A percentile compares a stretch with the other conserved stretches of the same genome.
phyloP scores from a whole-genome alignment of 1,140 invertebrate genomes.

The Platyura marginata region DNA sequence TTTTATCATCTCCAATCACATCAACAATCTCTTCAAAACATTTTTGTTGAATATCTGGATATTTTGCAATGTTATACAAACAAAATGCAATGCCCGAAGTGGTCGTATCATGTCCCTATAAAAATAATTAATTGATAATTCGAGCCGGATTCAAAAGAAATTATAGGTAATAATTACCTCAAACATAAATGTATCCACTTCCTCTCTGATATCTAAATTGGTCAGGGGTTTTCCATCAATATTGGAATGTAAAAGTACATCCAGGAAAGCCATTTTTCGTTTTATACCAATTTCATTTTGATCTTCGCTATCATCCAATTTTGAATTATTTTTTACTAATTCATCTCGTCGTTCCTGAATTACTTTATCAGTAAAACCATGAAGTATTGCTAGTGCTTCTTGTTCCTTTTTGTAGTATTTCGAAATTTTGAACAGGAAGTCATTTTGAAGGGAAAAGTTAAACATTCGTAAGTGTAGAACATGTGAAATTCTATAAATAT shows the following conservation, averaged over 20 bases:
- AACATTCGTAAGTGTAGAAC: slow-evolving; percentile 13
- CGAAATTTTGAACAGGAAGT: slow-evolving; percentile 22
- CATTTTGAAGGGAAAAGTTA: slow-evolving; percentile 18
- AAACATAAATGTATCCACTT: slow-evolving; percentile 62
- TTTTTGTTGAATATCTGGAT: slow-evolving; percentile 36
- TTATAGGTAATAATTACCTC: too few relatives aligned
- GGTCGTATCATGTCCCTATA: slow-evolving; percentile 39
- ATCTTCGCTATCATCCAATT: neutral
- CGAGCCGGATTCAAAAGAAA: too few relatives aligned
- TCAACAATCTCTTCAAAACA: slow-evolving; percentile 34
- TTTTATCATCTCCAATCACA: slow-evolving; percentile 27
- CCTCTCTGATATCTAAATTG: slow-evolving; percentile 45
- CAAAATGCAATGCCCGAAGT: slow-evolving; percentile 33
- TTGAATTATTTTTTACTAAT: neutral
- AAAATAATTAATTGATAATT: neutral
- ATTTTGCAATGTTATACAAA: slow-evolving; percentile 30
- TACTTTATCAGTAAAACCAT: slow-evolving; percentile 43
- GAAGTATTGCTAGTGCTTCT: slow-evolving; percentile 36
- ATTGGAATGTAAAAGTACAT: slow-evolving; percentile 45
- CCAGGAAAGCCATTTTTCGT: slow-evolving; percentile 55
- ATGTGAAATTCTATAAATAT: neutral
- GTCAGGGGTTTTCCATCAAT: slow-evolving; percentile 33
- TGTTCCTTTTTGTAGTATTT: slow-evolving; percentile 4
- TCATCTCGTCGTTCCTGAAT: slow-evolving; percentile 24
- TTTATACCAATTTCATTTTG: too few relatives aligned